Base-by-base conservation (phyloP, 2,797 vertebrate genomes). In the Acipenser ruthenus region DNA sequence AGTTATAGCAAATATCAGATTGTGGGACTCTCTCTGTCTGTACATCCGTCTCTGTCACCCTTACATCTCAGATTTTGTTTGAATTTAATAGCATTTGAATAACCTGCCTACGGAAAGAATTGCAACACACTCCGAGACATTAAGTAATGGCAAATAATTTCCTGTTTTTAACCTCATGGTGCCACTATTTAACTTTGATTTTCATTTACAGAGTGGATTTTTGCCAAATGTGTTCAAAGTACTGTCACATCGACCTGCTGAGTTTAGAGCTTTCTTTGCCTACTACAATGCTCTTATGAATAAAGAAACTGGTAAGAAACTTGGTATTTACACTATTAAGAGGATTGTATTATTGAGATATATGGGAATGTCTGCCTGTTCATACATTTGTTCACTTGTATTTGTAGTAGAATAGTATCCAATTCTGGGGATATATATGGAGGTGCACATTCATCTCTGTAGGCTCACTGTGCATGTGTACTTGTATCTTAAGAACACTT, bases 281-380 rank as follows among this genome's bases (percentile, higher is more conserved):
- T 96, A 92, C 76, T 95, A 94, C 80, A 89, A 91, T 58, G 82
- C 86, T 51, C 77, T 94, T 15, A 91, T 92, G 89, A 94, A 93
- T 84, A 95, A 93, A 74, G 88, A 94, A 68, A 90, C 88, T 78
- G 93, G 94, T 95, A 81, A 73, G 60, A 63, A 49, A 6, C 23
- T 37, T 37, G 23, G 23, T 15, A 48, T 55, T 55, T 55, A 55
- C 9, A 55, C 55, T 55, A 55, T 4, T 55, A 55, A 37, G 23
- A 37, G 2, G 23, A 4, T 37, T 37, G 23, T 37, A 56, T 64
- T 6, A 47, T 11, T 53, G 58, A 8, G 8, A 0, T 37, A 11
- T 67, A 6, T 15, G 10, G 62, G 10, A 37, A 37, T 37, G 23
- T 0, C 50, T 6, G 48, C 1, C 63, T 18, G 8, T 15, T 13